phyloP scores from a whole-genome alignment of 2,888 invertebrate genomes.

The Zootermopsis nevadensis region DNA sequence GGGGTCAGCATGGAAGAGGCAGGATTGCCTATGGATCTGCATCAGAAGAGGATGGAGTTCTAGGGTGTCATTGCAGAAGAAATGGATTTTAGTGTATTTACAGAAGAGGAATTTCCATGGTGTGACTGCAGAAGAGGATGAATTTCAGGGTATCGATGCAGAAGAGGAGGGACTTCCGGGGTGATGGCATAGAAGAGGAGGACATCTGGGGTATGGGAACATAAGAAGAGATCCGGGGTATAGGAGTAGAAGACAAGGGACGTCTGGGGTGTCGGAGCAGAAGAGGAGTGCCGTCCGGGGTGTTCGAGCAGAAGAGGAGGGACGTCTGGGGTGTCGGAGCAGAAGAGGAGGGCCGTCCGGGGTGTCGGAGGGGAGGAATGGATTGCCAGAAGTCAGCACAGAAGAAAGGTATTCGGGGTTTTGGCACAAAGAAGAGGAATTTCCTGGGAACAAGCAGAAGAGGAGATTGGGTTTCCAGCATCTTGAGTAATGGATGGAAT shows the following conservation, averaged over 20 bases:
- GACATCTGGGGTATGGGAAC: no score
- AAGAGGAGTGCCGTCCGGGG: background rate
- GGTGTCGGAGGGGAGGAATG: background rate
- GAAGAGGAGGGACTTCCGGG: background rate
- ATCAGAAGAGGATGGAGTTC: background rate
- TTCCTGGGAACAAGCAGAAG: background rate
- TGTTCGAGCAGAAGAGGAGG: no score
- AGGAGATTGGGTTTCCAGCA: background rate
- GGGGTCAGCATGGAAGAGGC: background rate
- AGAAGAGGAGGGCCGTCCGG: slow-evolving; percentile 6
- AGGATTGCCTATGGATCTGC: no score
- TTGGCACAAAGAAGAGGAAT: background rate
- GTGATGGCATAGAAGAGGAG: background rate
- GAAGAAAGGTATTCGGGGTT: no score
- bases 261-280: background rate
- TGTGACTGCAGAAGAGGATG: background rate
- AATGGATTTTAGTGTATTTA: background rate
- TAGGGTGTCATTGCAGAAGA: background rate
- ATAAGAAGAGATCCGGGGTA: background rate
- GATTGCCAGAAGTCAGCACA: background rate
- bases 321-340: background rate
- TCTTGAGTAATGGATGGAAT: background rate
- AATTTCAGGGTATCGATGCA: background rate
- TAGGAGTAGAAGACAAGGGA: background rate
- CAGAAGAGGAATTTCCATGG: background rate